Evolutionary conservation across 1,140 invertebrate genomes (phyloP), one percentile per base, ranked within the genome.

Genomic region (Arctopsyche grandis): DNA sequence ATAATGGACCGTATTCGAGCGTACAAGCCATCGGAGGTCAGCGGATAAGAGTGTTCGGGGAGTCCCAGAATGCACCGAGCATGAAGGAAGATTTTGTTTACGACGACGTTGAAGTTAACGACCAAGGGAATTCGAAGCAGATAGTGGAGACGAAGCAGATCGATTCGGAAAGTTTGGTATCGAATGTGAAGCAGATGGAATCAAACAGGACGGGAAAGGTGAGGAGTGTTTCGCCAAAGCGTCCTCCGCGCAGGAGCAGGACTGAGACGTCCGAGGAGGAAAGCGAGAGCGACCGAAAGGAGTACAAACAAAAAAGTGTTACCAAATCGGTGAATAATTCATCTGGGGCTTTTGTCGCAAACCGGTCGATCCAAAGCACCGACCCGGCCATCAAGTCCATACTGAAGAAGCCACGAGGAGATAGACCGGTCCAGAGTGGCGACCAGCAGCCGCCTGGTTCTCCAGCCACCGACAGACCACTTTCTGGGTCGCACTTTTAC

Each of bases 401-500:
- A 82, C 85, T 93, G 79, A 93, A 93, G 85, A 93, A 93, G 84
- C 91, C 91, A 46, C 84, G 84, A 85, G 85, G 83, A 76, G 86
- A 86, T 66, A 78, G 69, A 77, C 79, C 78, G 80, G 78, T 81
- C 81, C 58, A 69, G 19, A 26, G 56, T 60, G 69, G 75, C 46
- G 60, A 69, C 1, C 74, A 76, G 52, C 73, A n/a, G 1, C n/a
- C 76, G 19, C 75, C 79, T 26, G 70, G 19, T 48, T 52, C 79
- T 66, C 26, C 81, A 46, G 66, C 69, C n/a, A 69, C 66, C 14
- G 77, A 79, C 38, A 86, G 85, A 84, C 83, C 84, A 76, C 77
- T 83, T 52, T 89, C 89, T 84, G 88, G 89, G 81, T 90, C 91
- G 79, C 89, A 91, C 83, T 93, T 93, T 89, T 93, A 93, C 84